Evolutionary conservation across 2,113 vertebrate genomes (phyloP), one percentile per base, ranked within the genome.

Genomic region (Urocolius indicus): DNA sequence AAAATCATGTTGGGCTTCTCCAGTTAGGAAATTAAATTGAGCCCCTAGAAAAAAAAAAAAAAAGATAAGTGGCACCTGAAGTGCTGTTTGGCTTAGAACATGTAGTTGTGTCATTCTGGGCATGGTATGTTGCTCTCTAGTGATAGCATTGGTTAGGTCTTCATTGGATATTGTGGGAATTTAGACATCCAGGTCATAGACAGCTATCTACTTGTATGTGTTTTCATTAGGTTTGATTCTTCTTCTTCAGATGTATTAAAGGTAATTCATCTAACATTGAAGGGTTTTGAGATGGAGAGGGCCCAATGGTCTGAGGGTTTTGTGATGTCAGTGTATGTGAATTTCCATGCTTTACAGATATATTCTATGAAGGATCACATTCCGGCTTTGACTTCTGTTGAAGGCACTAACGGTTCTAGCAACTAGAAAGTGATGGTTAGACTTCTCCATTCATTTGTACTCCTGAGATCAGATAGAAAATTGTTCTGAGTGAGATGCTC

Each of bases 231-330:
- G 16, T 77, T 84, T 51, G 17, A 4, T 24, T 8, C 22, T 74
- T 66, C 15, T 49, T 5, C 5, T 10, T 36, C 32, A 80, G 79
- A 26, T 3, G 49, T 30, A 20, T 38, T 23, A 29, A 29, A 41
- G 32, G 11, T 10, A 57, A 26, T 20, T 62, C 26, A 83, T 13
- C 29, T 76, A 38, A 58, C 43, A 67, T 6, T 41, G 29, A 54
- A 73, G 9, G 15, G 9, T 52, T 29, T 13, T 2, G 5, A 62
- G 30, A 38, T 3, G 41, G 14, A 57, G 51, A 21, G 2, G 14
- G n/a, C 30, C 30, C 7, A 48, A 0, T 27, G 15, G 5, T 27
- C 27, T 59, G 19, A 18, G 3, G 1, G 0, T 69, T 83, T 57
- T 67, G 12, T 26, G 16, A 21, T n/a, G 43, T 11, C 2, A 2